phyloP scores from a whole-genome alignment of 2,797 vertebrate genomes.

The Xyrichtys novacula region DNA sequence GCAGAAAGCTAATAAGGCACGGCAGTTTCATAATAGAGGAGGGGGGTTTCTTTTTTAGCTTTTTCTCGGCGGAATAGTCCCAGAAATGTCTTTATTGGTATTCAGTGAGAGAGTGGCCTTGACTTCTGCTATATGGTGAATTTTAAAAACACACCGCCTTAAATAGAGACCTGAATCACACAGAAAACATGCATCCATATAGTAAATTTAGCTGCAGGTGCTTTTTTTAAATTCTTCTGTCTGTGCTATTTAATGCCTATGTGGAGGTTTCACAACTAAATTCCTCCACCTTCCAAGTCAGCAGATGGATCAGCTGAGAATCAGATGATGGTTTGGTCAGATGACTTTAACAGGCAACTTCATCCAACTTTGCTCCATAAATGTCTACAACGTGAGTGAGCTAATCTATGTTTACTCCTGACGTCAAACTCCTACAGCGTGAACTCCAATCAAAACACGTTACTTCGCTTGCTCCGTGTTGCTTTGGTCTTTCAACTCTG shows the following conservation, averaged over 20 bases:
- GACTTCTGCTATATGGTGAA: slow-evolving; percentile 10
- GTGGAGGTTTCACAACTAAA: slow-evolving; percentile 47
- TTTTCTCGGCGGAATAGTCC: slow-evolving; percentile 52
- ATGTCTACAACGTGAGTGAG: slow-evolving; percentile 25
- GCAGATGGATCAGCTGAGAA: slow-evolving; percentile 79
- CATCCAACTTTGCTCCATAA: slow-evolving; percentile 46
- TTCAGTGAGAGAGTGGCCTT: slow-evolving; percentile 7
- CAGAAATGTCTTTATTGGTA: slow-evolving; percentile 54
- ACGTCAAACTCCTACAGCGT: slow-evolving; percentile 24
- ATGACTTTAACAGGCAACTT: slow-evolving; percentile 69
- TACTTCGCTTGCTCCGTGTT: slow-evolving; percentile 11
- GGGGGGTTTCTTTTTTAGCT: background rate
- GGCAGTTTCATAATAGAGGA: slow-evolving; percentile 50
- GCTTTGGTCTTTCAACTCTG: slow-evolving; percentile 32
- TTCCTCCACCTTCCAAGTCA: slow-evolving; percentile 64
- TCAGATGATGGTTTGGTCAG: slow-evolving; percentile 78
- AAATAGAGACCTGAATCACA: slow-evolving; percentile 12
- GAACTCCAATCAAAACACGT: slow-evolving; percentile 33
- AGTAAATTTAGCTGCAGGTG: background rate
- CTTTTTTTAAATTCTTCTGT: background rate
- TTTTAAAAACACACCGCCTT: slow-evolving; percentile 4
- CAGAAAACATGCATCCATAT: background rate
- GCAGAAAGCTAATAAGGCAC: slow-evolving; percentile 59
- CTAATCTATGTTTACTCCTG: slow-evolving; percentile 17
- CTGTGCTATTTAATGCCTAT: slow-evolving; percentile 33